A percentile compares a stretch with the other conserved stretches of the same genome.
phyloP scores from a whole-genome alignment of 2,113 vertebrate genomes.

The Erythrolamprus reginae region DNA sequence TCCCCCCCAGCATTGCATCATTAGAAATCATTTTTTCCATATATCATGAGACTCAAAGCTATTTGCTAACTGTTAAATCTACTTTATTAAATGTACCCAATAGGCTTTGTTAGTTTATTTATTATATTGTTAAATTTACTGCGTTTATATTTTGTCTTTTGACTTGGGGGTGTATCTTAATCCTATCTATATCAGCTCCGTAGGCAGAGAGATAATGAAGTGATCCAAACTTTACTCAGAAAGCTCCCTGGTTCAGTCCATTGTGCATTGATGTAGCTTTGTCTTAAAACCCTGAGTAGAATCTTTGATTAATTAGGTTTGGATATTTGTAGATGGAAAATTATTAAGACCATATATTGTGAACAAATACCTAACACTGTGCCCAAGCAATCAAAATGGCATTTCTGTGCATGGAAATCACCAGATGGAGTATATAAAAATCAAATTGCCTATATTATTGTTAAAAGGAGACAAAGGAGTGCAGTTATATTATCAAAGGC shows the following conservation, averaged over 20 bases:
- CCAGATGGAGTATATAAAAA: background rate
- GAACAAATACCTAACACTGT: background rate
- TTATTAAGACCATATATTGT: background rate
- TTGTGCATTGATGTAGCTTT: background rate
- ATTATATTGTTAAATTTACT: background rate
- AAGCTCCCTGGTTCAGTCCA: background rate
- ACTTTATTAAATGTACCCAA: background rate
- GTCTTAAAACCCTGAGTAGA: background rate
- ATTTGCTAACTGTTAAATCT: background rate
- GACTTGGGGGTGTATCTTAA: background rate
- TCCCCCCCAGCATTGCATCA: background rate
- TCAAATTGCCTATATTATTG: background rate
- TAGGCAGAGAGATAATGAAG: background rate
- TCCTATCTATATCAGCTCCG: background rate
- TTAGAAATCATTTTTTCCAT: background rate
- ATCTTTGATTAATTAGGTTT: background rate
- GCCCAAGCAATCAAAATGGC: background rate
- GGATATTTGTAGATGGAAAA: background rate
- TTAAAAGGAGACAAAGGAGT: background rate
- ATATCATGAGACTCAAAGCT: background rate
- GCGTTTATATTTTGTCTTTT: background rate
- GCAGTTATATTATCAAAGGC: background rate
- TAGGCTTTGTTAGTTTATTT: background rate
- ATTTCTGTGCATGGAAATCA: background rate
- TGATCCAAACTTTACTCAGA: background rate